phyloP scores from a whole-genome alignment of 2,113 vertebrate genomes.

The pig (Sus scrofa) region T2T-Sscrofa CM000822.6:67024001-67024500 shows the following conservation, averaged over 20 bases:
- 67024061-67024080: neutral
- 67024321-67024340: neutral
- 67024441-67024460: neutral
- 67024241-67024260: neutral
- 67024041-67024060: neutral
- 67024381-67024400: neutral
- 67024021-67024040: neutral
- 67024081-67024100: neutral
- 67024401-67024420: neutral
- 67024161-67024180: neutral
- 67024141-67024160: neutral
- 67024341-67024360: neutral
- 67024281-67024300: neutral
- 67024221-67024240: neutral
- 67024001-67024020: neutral
- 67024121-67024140: neutral
- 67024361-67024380: neutral
- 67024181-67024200: neutral
- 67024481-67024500: neutral
- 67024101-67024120: neutral
- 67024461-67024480: too few species aligned
- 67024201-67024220: neutral
- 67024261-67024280: neutral
- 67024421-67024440: too few species aligned
- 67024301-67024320: neutral